A percentile compares a stretch with the other conserved stretches of the same genome.
Evolutionary conservation across 2,113 vertebrate species (phyloP).

Genomic region (Zosterops pallidus): DNA sequence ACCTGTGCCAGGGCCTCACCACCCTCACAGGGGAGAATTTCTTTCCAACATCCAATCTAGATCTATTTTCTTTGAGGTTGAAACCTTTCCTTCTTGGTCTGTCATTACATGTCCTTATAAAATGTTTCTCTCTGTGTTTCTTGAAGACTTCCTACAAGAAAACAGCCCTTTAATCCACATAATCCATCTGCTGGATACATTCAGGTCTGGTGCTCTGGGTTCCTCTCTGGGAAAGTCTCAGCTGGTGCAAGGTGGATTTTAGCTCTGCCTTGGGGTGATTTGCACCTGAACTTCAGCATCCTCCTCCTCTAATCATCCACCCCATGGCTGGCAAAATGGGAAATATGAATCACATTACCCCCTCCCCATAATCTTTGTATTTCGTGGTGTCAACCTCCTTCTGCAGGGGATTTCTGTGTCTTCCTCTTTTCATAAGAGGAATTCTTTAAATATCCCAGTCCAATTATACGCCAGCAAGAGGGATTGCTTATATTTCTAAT

Average conservation of each 20-base stretch:
- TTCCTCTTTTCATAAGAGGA: neutral
- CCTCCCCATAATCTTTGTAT: neutral
- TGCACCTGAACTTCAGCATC: neutral
- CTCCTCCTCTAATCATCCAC: neutral
- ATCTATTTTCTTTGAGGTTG: neutral
- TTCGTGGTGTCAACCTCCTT: neutral
- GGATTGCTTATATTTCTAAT: neutral
- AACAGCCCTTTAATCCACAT: neutral
- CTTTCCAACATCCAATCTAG: neutral
- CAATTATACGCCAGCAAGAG: neutral
- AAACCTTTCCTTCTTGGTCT: neutral
- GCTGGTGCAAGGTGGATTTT: neutral
- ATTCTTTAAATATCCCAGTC: neutral
- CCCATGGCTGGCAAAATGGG: neutral
- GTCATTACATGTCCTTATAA: neutral
- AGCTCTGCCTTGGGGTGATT: neutral
- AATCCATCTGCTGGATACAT: neutral
- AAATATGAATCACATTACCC: neutral
- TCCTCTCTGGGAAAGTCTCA: accelerated
- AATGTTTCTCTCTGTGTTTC: neutral
- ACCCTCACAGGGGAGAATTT: neutral
- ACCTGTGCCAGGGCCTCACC: neutral
- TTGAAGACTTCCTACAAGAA: neutral
- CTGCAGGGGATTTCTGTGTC: accelerated
- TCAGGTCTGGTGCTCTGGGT: accelerated